Evolutionary conservation across 2,888 invertebrate species (phyloP), one percentile per base, ranked within the genome.

Genomic region (Heliconius sara): DNA sequence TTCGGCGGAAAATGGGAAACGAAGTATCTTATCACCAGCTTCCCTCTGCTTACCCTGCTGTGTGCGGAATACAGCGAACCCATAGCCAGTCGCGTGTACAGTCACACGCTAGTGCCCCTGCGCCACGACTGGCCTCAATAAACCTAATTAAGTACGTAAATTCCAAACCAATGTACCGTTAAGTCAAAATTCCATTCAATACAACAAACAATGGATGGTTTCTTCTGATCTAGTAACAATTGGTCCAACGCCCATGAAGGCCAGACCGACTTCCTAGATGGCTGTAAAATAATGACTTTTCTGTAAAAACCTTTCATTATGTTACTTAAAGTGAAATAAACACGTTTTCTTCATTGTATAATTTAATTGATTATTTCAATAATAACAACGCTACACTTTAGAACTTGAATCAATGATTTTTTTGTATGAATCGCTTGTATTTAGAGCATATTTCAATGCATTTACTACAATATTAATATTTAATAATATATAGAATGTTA

Each of bases 241-340:
- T 82, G 82, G 79, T 82, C 82, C 80, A 83, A 70, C 81, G 77
- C 76, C 81, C 84, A 83, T 85, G 87, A 88, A 87, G 87, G 87
- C 71, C 82, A 25, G 39, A 43, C 77, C 27, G 70, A 76, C 81
- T 84, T 87, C 86, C 87, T 85, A 83, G 83, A 74, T 81, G 67
- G 76, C 75, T 68, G 72, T 10, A 83, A 76, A 71, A 78, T 80
- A 83, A 84, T 83, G 79, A 80, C 67, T 68, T 65, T 52, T 60
- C 13, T 34, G 67, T 47, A 47, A 80, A 79, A 80, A 77, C 70
- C 19, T 67, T 65, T 57, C 22, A 81, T 52, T 72, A 73, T 34
- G 22, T 65, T 65, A 16, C 1, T 65, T 65, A 5, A 43, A 75
- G 25, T 74, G 34, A 72, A 57, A 34, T 72, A 72, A 57, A 52